Base-by-base conservation (phyloP, 1,140 invertebrate genomes). In the Musca domestica region DNA sequence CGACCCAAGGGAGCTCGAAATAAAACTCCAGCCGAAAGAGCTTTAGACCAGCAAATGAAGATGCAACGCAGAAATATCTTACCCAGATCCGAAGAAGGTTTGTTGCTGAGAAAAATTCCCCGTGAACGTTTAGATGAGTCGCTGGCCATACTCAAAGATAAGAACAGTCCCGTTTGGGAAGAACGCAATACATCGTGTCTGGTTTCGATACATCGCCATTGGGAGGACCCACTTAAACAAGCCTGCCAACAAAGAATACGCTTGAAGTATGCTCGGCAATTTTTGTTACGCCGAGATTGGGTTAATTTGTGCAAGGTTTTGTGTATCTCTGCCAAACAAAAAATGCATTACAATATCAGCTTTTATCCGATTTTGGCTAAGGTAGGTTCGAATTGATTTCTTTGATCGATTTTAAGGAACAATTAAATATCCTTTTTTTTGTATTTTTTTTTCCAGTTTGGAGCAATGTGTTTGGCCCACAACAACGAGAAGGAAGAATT, bases 111-210 rank as follows among this genome's bases (percentile, higher is more conserved):
- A 15, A 34, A 41, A 66, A 74, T 76, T 20, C 74, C 74, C 3
- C 68, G 64, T 58, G 52, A 69, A 23, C 68, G 67, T 22, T 67
- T 76, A 7, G 51, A 19, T 1, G 49, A 69, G 15, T 69, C 70
- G 15, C 61, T 76, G 1, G 56, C 71, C 66, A 73, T 74, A n/a
- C 15, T 70, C 3, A 56, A 67, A 22, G 48, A 76, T 69, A 3
- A 56, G 1, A 56, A 69, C 12, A 71, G 73, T 58, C 46, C 54
- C 27, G 68, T 72, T 47, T 76, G 74, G 74, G 19, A 69, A 4
- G 72, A 74, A 9, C 68, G 61, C 27, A 76, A 74, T 25, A 51
- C 25, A 34, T 72, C 73, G n/a, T 76, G 74, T 69, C 34, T 20
- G 0, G 23, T 63, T 2, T 64, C 69, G 17, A 66, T 76, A 52